Base-by-base conservation (phyloP, 2,113 vertebrate species). In the Chamaetylas fuelleborni region DNA sequence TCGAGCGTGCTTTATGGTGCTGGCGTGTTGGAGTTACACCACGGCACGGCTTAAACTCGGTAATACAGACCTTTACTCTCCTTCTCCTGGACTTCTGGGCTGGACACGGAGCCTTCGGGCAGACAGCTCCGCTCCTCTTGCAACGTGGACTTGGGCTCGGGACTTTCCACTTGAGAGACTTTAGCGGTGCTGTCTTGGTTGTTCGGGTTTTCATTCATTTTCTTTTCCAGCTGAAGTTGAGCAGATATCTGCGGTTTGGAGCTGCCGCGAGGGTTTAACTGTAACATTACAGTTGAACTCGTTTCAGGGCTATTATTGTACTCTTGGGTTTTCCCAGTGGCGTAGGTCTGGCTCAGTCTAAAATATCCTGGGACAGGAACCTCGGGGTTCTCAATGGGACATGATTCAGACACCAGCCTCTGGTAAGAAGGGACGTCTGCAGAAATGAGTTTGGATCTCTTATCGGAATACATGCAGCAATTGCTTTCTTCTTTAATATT, bases 401-500 rank as follows among this genome's bases (percentile, higher is more conserved):
- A 99, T 79, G 98, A 98, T 92, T 99, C 99, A 45, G 99, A 98
- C 92, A 99, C 98, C 96, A 99, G 97, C 98, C 98, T 99, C 96
- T 99, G 98, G 97, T 99, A 99, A 90, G 98, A 98, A 97, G 98
- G 98, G 97, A 99, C 98, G 90, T 99, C 99, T 93, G 99, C 97
- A 94, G 99, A 98, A 97, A 98, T 98, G 97, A 98, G 98, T 98
- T 99, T 99, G 96, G 98, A 98, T 98, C 99, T 98, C 98, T 99
- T 99, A 98, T 99, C 99, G 93, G 99, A 99, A 98, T 99, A 99
- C 99, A 99, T 99, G 98, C 99, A 99, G 99, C 99, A 99, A 97
- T 99, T 99, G 97, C 98, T 99, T 98, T 99, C 99, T 97, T 99
- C 99, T 97, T 99, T 99, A 98, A 99, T 99, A 98, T 98, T 99